Base-by-base conservation (phyloP, 2,797 vertebrate species). In the Pelobates cultripes region DNA sequence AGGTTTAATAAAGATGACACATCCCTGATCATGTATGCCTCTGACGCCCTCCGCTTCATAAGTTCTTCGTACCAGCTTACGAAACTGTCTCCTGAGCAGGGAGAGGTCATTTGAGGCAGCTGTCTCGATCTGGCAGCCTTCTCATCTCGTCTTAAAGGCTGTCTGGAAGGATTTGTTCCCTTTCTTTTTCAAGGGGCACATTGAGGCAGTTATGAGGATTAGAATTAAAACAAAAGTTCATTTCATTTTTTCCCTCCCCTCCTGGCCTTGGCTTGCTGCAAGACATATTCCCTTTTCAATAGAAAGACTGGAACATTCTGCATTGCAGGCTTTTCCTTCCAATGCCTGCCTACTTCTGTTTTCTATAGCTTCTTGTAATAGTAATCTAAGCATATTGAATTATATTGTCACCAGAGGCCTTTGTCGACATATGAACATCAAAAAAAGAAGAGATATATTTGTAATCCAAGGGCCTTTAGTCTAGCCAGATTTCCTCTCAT, bases 21-120 rank as follows among this genome's bases (percentile, higher is more conserved):
- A 28, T 45, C 60, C 45, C 43, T 72, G n/a, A 0, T 73, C 67
- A 28, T 0, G 0, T 64, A 4, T 14, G 57, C 73, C 40, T 43
- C 70, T 44, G 76, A 42, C 4, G 0, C 70, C 77, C 66, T 2
- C 8, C 3, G 1, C 78, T 83, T 81, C 14, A 28, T 17, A 13
- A 14, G 63, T 70, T 73, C 72, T 71, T 55, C 12, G 60, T 68
- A 84, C 75, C 0, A 76, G 86, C 73, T 89, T 86, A 79, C n/a
- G 76, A 74, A 87, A 83, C 78, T 8, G 83, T 78, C 76, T 86
- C 55, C 80, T 85, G 78, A 81, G 78, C 84, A 80, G 73, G 17
- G 78, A 84, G 86, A 77, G 87, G 88, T 91, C 90, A 90, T 86
- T 83, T 86, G 67, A 83, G 90, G 89, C 87, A 84, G 55, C 86